Percentiles rank a stretch among this genome's conserved stretches.
Evolutionary conservation across 2,888 invertebrate genomes (phyloP).

Genomic region (Himalopsyche tibetana): DNA sequence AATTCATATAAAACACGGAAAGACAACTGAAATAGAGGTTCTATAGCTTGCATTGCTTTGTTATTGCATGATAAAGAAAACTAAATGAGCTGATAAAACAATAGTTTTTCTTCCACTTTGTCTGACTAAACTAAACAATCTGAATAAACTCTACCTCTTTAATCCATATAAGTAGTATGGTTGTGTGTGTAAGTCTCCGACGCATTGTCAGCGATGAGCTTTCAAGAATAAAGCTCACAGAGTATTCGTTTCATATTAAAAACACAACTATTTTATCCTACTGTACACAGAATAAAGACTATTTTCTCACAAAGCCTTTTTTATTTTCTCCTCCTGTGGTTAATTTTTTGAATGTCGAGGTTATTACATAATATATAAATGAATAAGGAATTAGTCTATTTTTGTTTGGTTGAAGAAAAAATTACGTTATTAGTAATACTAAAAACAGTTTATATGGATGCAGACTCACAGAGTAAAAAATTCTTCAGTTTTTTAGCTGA

Average conservation of each 20-base stretch:
- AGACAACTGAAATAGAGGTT: too few relatives aligned
- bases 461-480: too few relatives aligned
- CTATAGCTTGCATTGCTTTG: neutral
- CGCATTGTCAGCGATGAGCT: neutral
- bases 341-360: too few relatives aligned
- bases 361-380: too few relatives aligned
- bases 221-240: neutral
- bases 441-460: too few relatives aligned
- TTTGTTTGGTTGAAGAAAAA: too few relatives aligned
- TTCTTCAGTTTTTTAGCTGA: too few relatives aligned
- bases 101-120: constrained; percentile 1
- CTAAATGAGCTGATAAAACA: neutral
- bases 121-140: neutral
- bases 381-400: too few relatives aligned
- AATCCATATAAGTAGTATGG: neutral
- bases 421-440: too few relatives aligned
- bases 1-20: too few relatives aligned
- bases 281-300: neutral
- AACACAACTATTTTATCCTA: neutral
- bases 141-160: neutral
- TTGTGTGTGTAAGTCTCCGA: neutral
- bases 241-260: constrained; percentile 33
- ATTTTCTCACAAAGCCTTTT: too few relatives aligned
- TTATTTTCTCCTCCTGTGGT: too few relatives aligned
- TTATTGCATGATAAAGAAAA: neutral